A percentile compares a stretch with the other conserved stretches of the same genome.
Conservation (phyloP, 2,888 invertebrate genomes). For the Unio pictorum region DNA sequence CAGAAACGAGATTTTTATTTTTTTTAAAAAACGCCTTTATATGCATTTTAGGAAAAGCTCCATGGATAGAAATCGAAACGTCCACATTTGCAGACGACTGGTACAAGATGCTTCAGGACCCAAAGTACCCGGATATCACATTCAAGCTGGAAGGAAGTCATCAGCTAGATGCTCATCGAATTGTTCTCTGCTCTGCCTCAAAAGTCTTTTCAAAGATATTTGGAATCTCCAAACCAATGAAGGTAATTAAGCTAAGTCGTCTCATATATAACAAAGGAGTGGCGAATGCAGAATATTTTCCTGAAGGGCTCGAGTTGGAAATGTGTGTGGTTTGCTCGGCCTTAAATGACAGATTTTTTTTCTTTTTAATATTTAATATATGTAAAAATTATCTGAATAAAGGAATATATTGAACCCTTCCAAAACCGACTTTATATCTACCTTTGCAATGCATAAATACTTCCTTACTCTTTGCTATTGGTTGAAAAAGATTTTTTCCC, state of each 20-base stretch:
- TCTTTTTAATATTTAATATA: too few relatives aligned
- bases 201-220: slow-evolving; percentile 56
- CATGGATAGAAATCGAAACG: slow-evolving; percentile 60
- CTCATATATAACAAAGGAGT: too few relatives aligned
- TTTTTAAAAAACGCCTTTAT: neutral
- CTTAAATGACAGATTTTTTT: too few relatives aligned
- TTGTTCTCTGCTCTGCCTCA: slow-evolving; percentile 59
- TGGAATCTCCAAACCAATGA: slow-evolving; percentile 17
- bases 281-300: too few relatives aligned
- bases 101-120: slow-evolving; percentile 51
- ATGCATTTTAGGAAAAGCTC: slow-evolving; percentile 54
- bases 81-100: slow-evolving; percentile 62
- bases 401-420: too few relatives aligned
- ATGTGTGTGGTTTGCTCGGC: too few relatives aligned
- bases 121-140: slow-evolving; percentile 57
- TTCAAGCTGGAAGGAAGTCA: slow-evolving; percentile 51
- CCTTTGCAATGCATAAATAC: too few relatives aligned
- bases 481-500: too few relatives aligned
- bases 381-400: too few relatives aligned
- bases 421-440: too few relatives aligned
- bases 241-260: slow-evolving; percentile 11
- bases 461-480: too few relatives aligned
- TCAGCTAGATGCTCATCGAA: slow-evolving; percentile 54
- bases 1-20: neutral
- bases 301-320: too few relatives aligned